These are phyloP conservation scores for Cheilosia variabilis DNA, from an alignment of 2,888 invertebrate species.

Conservation along the genomic window DNA sequence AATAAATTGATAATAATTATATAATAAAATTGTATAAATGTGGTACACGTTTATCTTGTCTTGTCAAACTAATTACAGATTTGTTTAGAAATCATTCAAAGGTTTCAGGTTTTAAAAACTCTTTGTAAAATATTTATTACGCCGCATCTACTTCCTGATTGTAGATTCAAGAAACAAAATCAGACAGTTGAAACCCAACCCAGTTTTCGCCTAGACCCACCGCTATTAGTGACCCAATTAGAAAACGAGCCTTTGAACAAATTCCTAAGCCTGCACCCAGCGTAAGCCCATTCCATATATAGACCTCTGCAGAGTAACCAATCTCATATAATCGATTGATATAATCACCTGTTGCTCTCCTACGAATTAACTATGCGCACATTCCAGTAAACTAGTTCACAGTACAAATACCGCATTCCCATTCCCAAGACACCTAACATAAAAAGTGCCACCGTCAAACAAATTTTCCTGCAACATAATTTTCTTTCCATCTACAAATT, in stretches of 20 bases:
- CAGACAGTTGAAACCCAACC: too few species aligned
- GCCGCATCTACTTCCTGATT: too few species aligned
- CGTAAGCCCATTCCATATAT: not conserved
- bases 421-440: conserved; percentile 15
- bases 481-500: not conserved
- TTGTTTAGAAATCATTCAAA: too few species aligned
- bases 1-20: too few species aligned
- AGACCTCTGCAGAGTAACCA: not conserved
- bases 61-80: too few species aligned
- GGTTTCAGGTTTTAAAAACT: too few species aligned
- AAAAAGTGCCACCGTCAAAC: conserved; percentile 11
- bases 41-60: too few species aligned
- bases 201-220: too few species aligned
- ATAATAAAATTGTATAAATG: too few species aligned
- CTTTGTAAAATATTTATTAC: too few species aligned
- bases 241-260: not conserved
- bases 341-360: conserved; percentile 58
- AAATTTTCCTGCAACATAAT: conserved; percentile 27
- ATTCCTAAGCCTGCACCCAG: conserved; percentile 1
- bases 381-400: conserved; percentile 66
- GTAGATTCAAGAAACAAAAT: too few species aligned
- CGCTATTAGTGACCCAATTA: conserved; percentile 24
- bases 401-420: not conserved
- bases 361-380: conserved; percentile 43
- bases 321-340: conserved; percentile 7